Conservation (phyloP, 2,113 vertebrate species). For the Phoenicopterus ruber region DNA sequence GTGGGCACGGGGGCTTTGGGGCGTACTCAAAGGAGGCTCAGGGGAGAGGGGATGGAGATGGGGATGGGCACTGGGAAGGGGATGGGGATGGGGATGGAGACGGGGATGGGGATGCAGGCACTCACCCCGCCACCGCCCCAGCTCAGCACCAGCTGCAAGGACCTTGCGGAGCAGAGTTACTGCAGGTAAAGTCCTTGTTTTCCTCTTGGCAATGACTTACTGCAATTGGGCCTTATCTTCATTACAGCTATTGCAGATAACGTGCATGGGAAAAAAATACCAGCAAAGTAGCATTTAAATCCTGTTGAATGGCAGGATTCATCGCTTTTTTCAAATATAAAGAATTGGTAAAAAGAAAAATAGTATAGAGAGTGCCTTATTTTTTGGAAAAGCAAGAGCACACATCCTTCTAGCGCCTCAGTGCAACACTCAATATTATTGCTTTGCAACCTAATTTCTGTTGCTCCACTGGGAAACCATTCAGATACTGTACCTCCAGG, state of each 20-base stretch:
- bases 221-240: not conserved
- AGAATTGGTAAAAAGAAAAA: not conserved
- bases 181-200: not conserved
- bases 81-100: too few species aligned
- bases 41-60: not conserved
- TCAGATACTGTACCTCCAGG: not conserved
- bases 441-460: not conserved
- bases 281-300: not conserved
- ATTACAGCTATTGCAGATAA: not conserved
- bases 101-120: too few species aligned
- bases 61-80: too few species aligned
- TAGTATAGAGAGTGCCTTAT: too few species aligned
- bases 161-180: not conserved
- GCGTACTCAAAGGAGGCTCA: not conserved
- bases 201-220: not conserved
- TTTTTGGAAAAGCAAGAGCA: not conserved
- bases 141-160: not conserved
- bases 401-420: not conserved
- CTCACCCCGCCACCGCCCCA: accelerated
- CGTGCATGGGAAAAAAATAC: not conserved
- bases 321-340: not conserved
- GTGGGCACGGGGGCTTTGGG: too few species aligned
- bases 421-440: not conserved
- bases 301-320: not conserved
- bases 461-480: not conserved